Evolutionary conservation across 2,888 invertebrate species (phyloP), one percentile per base, ranked within the genome.

Genomic region (Patella depressa): DNA sequence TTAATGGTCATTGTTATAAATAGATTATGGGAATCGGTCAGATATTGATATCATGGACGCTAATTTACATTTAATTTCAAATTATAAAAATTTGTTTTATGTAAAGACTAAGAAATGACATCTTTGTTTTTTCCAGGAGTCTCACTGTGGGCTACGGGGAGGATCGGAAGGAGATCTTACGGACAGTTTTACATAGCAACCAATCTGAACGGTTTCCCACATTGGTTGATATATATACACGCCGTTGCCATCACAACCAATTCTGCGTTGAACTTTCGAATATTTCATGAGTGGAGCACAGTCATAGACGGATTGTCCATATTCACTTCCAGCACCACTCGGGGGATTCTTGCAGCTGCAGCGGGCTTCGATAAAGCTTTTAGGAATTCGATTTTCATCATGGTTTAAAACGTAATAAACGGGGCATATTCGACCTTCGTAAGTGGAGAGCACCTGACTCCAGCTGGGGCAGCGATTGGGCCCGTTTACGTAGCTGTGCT

Each of bases 341-440:
- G 71, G 71, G 4, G 70, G 71, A 19, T 71, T 55, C 3, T 17
- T 34, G 53, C 75, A 75, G 29, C 71, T 75, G 17, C 75, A 75
- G 15, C 54, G 19, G 14, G 71, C 57, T 19, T 75, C 75, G 2
- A 75, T 71, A 55, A 75, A 24, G 14, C 70, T 71, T 53, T 75
- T 71, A 29, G 75, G 75, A 19, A 19, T 53, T 54, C 75, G 53
- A 55, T 75, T 75, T 11, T 75, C 71, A 15, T 75, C 75, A 17
- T 71, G 55, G 71, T 75, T 75, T 17, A 75, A 17, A 4, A 75
- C 55, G 55, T 75, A 75, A 54, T 75, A 71, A 3, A 71, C 70
- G n/a, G 75, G 75, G 24, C 75, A 75, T 29, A 75, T 55, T 5
- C 29, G 70, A 19, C 75, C 75, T 0, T 45, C 75, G 29, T 75